These are phyloP conservation scores for Marasmarcha lunaedactyla DNA, from an alignment of 2,888 invertebrate genomes.

Conservation along the genomic window DNA sequence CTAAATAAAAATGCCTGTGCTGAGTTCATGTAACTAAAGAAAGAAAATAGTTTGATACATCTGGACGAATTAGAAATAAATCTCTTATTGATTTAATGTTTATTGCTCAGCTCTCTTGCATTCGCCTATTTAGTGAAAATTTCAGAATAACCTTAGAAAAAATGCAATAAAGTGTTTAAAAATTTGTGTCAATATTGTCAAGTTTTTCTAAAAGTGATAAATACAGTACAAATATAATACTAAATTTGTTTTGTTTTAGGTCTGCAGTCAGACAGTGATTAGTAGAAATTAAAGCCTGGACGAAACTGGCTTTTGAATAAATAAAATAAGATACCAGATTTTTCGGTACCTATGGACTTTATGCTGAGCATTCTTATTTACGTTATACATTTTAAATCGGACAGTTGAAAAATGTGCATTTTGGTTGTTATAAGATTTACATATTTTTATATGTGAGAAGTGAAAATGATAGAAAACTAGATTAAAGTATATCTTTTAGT, in stretches of 20 bases:
- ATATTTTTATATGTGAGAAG: slow-evolving; percentile 63
- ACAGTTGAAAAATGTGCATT: slow-evolving; percentile 55
- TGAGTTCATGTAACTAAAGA: too few species aligned
- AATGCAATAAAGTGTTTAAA: too few species aligned
- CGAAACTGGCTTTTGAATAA: slow-evolving; percentile 53
- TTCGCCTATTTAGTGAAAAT: too few species aligned
- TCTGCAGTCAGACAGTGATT: slow-evolving; percentile 37
- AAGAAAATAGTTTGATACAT: too few species aligned
- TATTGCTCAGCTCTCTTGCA: too few species aligned
- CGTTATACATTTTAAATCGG: slow-evolving; percentile 30
- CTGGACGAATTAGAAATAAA: too few species aligned
- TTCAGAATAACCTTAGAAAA: too few species aligned
- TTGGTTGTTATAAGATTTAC: slow-evolving; percentile 58
- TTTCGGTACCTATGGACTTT: slow-evolving; percentile 39
- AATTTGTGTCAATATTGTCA: too few species aligned
- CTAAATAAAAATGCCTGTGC: too few species aligned
- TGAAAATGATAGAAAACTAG: slow-evolving; percentile 31
- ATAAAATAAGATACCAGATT: slow-evolving; percentile 37
- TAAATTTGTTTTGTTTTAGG: slow-evolving; percentile 34
- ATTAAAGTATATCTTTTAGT: slow-evolving; percentile 47
- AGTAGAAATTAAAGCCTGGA: slow-evolving; percentile 22
- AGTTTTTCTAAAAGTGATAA: not conserved
- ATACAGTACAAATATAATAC: not conserved
- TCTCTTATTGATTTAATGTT: too few species aligned
- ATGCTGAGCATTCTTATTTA: slow-evolving; percentile 41